Evolutionary conservation across 2,797 vertebrate species (phyloP).

Genomic region (Melopsittacus undulatus): DNA sequence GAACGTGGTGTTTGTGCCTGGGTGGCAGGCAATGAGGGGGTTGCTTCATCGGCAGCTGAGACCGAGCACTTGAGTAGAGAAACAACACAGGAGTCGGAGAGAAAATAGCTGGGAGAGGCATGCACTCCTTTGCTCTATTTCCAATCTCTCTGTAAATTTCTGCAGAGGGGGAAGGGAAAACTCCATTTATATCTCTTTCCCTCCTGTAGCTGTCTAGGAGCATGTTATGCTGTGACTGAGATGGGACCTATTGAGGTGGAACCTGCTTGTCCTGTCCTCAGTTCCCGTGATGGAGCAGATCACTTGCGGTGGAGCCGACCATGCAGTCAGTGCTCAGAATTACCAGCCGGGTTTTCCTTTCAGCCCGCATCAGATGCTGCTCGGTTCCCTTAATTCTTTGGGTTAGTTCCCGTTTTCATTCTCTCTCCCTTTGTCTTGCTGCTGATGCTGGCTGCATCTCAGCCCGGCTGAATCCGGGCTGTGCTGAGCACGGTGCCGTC

Average conservation of each 20-base stretch:
- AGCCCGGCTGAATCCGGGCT: background rate
- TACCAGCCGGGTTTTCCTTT: background rate
- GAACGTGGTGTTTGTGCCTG: background rate
- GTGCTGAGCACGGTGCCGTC: background rate
- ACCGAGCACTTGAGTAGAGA: background rate
- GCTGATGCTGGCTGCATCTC: background rate
- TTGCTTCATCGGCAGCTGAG: background rate
- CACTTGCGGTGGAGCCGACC: background rate
- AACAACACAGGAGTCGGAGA: background rate
- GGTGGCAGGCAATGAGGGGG: background rate
- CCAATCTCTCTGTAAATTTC: background rate
- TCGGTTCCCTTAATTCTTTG: background rate
- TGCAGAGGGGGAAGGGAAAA: background rate
- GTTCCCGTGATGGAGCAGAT: background rate
- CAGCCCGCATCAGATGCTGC: background rate
- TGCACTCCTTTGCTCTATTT: background rate
- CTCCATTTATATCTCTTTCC: background rate
- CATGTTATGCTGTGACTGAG: background rate
- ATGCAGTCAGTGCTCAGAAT: background rate
- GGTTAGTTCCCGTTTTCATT: constrained; percentile 1
- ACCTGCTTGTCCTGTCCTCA: background rate
- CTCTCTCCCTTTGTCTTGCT: background rate
- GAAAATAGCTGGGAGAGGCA: background rate
- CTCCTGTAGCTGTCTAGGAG: background rate
- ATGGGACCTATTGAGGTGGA: background rate